Evolutionary conservation across 23 tunicate species (phyloP).

Genomic region (Halocynthia aurantium): DNA sequence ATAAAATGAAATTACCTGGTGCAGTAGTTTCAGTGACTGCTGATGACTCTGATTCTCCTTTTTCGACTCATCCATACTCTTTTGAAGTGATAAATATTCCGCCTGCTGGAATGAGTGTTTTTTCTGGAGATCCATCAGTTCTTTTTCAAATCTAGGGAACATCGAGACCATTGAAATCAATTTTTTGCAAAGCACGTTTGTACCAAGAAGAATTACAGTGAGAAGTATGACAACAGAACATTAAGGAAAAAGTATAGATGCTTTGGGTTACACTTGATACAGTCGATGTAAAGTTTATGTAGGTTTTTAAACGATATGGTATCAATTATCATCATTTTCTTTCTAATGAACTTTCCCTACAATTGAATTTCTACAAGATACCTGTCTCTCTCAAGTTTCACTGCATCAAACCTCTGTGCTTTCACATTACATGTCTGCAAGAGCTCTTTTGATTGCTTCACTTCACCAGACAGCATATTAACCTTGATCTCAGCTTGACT

Average conservation of each 20-base stretch:
- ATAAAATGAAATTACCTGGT: constrained; percentile 33
- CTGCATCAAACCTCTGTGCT: constrained; percentile 67
- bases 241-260: no score
- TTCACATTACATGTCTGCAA: constrained; percentile 48
- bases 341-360: not conserved
- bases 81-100: constrained; percentile 20
- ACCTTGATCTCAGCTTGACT: constrained; percentile 43
- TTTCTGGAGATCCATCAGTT: constrained; percentile 30
- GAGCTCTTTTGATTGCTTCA: constrained; percentile 30
- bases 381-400: constrained; percentile 63
- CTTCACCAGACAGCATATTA: constrained; percentile 15
- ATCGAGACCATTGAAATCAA: no score
- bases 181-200: no score
- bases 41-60: constrained; percentile 19
- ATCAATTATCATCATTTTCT: not conserved
- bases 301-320: not conserved
- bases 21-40: constrained; percentile 37
- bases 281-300: no score
- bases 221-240: no score
- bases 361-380: not conserved
- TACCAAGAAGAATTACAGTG: no score
- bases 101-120: constrained; percentile 60
- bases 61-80: constrained; percentile 35
- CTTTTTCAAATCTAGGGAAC: constrained; percentile 40
- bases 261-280: no score